Evolutionary conservation across 2,888 invertebrate species (phyloP).

Genomic region (Neoascia interrupta): DNA sequence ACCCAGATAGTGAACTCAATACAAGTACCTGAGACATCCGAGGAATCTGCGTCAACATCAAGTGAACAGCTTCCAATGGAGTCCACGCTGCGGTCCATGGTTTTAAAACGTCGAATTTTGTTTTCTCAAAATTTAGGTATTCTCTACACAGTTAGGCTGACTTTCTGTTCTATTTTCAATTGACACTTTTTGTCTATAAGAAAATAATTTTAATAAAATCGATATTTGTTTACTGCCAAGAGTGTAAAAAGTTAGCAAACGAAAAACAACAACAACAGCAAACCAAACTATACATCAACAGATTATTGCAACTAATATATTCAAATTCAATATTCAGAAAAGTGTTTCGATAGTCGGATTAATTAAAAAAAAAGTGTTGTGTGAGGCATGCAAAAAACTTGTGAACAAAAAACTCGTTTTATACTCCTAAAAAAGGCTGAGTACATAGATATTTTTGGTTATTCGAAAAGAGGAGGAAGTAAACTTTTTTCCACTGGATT

Average conservation of each 20-base stretch:
- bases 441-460: constrained; percentile 14
- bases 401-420: constrained; percentile 36
- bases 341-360: too few relatives aligned
- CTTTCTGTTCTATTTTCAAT: constrained; percentile 26
- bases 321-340: constrained; percentile 12
- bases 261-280: too few relatives aligned
- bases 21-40: constrained; percentile 85
- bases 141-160: constrained; percentile 10
- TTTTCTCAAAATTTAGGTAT: too few relatives aligned
- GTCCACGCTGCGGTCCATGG: constrained; percentile 90
- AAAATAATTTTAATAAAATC: constrained; percentile 58
- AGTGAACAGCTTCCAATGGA: constrained; percentile 93
- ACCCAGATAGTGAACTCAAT: too few relatives aligned
- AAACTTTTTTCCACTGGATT: constrained; percentile 25
- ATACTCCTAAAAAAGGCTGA: constrained; percentile 18
- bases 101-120: too few relatives aligned
- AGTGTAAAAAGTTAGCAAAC: constrained; percentile 10
- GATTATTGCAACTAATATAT: constrained; percentile 9
- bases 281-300: constrained; percentile 1
- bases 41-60: constrained; percentile 88
- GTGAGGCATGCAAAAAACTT: constrained; percentile 39
- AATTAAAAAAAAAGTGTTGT: too few relatives aligned
- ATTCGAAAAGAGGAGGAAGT: too few relatives aligned
- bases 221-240: constrained; percentile 26
- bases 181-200: constrained; percentile 52